Percentiles rank a stretch among this genome's conserved stretches.
These are phyloP conservation scores for Struthio camelus DNA, from an alignment of 2,113 vertebrate species.

Conservation along the genomic window DNA sequence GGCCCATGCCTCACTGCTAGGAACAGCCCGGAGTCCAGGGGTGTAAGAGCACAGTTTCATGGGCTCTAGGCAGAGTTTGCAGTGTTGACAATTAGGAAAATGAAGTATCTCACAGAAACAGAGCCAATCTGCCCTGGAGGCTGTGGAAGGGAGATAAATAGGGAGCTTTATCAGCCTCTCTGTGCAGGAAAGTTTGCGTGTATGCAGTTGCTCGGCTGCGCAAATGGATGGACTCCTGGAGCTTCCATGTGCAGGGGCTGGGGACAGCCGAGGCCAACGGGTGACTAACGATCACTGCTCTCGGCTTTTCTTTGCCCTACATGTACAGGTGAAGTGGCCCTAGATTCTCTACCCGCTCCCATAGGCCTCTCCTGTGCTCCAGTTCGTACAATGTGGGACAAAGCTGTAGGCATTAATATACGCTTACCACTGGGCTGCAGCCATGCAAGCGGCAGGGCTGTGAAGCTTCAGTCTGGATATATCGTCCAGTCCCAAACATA, in stretches of 20 bases:
- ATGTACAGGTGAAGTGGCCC: not conserved
- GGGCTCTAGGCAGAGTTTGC: not conserved
- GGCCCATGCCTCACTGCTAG: not conserved
- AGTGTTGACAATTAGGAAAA: not conserved
- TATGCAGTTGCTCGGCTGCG: not conserved
- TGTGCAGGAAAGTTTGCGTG: not conserved
- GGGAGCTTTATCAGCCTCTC: not conserved
- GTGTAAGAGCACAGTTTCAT: not conserved
- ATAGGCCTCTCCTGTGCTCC: not conserved
- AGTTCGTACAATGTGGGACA: not conserved
- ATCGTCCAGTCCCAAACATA: not conserved
- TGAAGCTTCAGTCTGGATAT: not conserved
- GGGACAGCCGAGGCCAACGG: not conserved
- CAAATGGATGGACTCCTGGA: not conserved
- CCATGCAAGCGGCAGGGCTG: not conserved
- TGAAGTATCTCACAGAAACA: not conserved
- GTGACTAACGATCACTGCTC: not conserved
- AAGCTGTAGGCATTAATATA: not conserved
- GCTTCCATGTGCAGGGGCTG: not conserved
- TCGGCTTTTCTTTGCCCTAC: not conserved
- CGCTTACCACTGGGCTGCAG: not conserved
- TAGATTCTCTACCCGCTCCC: not conserved
- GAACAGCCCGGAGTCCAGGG: rapidly evolving
- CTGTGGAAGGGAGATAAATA: not conserved
- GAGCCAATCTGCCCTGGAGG: not conserved